phyloP scores from a whole-genome alignment of 2,888 invertebrate genomes.

The Encarsia formosa region DNA sequence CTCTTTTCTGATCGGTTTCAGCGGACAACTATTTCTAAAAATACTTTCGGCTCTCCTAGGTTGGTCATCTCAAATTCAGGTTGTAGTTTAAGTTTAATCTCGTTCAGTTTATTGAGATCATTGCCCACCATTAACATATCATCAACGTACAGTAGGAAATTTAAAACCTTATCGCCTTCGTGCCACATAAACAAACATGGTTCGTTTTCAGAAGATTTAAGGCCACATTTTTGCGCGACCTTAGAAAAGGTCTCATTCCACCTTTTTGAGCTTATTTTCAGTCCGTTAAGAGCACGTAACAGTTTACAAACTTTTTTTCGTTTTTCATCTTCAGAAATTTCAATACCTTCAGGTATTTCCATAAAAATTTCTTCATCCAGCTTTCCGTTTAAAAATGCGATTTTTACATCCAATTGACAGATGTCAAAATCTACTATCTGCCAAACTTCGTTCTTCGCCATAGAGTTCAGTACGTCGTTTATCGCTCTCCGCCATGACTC shows the following conservation, averaged over 20 bases:
- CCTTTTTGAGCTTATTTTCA: too few species aligned
- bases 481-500: slow-evolving; percentile 13
- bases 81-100: not conserved
- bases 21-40: not conserved
- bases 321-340: not conserved
- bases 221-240: not conserved
- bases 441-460: slow-evolving; percentile 26
- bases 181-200: too few species aligned
- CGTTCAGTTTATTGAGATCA: not conserved
- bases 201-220: too few species aligned
- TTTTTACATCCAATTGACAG: too few species aligned
- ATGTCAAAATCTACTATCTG: slow-evolving; percentile 12
- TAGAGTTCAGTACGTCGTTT: slow-evolving; percentile 20
- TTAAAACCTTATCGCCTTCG: not conserved
- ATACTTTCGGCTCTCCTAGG: not conserved
- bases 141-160: not conserved
- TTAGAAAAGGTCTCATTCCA: too few species aligned
- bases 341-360: not conserved
- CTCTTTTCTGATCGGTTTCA: not conserved
- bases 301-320: not conserved
- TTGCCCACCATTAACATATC: not conserved
- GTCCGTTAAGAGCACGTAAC: too few species aligned
- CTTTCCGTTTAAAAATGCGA: too few species aligned
- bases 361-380: not conserved
- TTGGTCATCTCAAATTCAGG: not conserved